These are phyloP conservation scores for Hirudinaria manillensis DNA, from an alignment of 2,888 invertebrate species.

Conservation along the genomic window DNA sequence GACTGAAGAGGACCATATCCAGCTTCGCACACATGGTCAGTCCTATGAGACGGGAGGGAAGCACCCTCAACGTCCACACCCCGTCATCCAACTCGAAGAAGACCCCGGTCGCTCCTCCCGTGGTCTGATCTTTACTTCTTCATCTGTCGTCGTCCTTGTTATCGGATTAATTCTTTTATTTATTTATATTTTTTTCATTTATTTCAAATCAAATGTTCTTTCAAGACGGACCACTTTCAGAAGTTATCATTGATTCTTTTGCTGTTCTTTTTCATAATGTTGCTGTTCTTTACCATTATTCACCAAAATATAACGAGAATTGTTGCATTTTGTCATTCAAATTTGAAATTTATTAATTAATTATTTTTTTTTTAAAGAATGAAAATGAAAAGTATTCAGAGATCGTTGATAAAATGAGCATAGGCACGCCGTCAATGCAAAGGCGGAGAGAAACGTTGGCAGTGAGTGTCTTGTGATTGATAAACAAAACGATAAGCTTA, in stretches of 20 bases:
- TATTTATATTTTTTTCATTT: too few relatives aligned
- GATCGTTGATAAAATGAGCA: conserved; percentile 38
- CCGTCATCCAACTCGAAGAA: not conserved
- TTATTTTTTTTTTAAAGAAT: not conserved
- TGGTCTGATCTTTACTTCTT: too few relatives aligned
- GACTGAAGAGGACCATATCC: conserved; percentile 81
- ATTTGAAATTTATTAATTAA: too few relatives aligned
- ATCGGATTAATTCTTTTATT: too few relatives aligned
- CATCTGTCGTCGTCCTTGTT: too few relatives aligned
- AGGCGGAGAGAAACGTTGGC: conserved; percentile 34
- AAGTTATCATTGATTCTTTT: too few relatives aligned
- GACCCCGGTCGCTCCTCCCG: not conserved
- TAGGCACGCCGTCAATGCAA: conserved; percentile 35
- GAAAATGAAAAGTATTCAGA: conserved; percentile 35
- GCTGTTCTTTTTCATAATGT: too few relatives aligned
- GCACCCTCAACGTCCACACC: conserved; percentile 6
- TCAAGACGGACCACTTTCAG: too few relatives aligned
- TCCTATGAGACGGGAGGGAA: conserved; percentile 37
- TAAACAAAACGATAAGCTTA: not conserved
- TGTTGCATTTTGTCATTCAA: too few relatives aligned
- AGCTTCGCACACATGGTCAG: conserved; percentile 56
- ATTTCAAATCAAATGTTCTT: too few relatives aligned
- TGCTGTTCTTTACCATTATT: too few relatives aligned
- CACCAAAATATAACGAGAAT: too few relatives aligned
- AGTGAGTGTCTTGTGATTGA: conserved; percentile 28